phyloP scores from a whole-genome alignment of 2,113 vertebrate genomes.

The Stercorarius parasiticus region DNA sequence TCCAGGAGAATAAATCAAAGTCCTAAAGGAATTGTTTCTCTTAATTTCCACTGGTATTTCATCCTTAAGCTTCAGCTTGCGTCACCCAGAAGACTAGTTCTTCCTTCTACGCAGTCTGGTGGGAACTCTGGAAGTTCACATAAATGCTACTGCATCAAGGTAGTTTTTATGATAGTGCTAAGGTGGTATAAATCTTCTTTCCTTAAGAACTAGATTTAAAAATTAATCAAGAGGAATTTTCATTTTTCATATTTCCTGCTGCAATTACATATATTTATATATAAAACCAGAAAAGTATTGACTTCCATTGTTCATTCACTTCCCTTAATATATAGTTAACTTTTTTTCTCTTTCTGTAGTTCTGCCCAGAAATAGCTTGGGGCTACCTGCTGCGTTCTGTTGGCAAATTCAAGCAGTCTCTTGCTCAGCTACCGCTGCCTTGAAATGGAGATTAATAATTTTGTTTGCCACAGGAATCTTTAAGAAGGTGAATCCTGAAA shows the following conservation, averaged over 20 bases:
- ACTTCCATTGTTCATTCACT: not conserved
- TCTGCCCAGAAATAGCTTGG: not conserved
- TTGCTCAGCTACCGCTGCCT: not conserved
- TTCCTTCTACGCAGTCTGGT: not conserved
- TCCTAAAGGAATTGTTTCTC: not conserved
- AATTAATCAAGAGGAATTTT: not conserved
- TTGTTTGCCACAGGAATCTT: not conserved
- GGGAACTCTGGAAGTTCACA: not conserved
- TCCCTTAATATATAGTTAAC: not conserved
- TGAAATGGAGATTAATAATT: not conserved
- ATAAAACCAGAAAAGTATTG: not conserved
- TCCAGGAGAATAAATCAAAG: not conserved
- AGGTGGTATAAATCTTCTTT: not conserved
- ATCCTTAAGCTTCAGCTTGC: not conserved
- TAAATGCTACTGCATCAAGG: not conserved
- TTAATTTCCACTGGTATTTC: not conserved
- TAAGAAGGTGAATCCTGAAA: not conserved
- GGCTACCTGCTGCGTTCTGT: not conserved
- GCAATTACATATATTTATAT: not conserved
- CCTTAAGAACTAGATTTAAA: not conserved
- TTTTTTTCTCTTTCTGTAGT: not conserved
- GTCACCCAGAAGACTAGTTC: not conserved
- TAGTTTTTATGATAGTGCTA: not conserved
- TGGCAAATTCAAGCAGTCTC: not conserved
- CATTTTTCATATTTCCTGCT: not conserved